Percentiles rank a stretch among this genome's conserved stretches.
Conservation (phyloP, 2,888 invertebrate genomes). For the Pachydiplax longipennis region DNA sequence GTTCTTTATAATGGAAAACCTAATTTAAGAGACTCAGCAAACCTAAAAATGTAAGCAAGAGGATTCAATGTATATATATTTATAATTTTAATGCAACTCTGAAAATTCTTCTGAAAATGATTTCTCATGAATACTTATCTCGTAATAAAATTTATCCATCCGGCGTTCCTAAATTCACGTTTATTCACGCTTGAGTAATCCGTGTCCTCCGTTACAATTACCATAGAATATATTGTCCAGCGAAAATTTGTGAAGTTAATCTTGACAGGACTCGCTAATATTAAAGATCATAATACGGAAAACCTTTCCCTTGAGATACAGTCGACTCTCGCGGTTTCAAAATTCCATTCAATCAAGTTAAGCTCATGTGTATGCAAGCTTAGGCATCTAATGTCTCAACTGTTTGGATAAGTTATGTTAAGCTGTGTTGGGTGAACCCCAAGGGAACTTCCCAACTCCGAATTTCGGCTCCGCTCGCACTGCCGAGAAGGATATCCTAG, state of each 20-base stretch:
- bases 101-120: too few relatives aligned
- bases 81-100: too few relatives aligned
- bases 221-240: too few relatives aligned
- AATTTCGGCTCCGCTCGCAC: not conserved
- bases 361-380: conserved; percentile 20
- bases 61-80: too few relatives aligned
- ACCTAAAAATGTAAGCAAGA: too few relatives aligned
- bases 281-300: not conserved
- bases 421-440: not conserved
- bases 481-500: not conserved
- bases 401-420: conserved; percentile 35
- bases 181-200: too few relatives aligned
- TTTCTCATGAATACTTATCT: too few relatives aligned
- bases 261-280: not conserved
- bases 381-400: conserved; percentile 32
- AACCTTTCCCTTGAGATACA: not conserved
- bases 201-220: too few relatives aligned
- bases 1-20: too few relatives aligned
- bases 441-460: not conserved
- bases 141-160: too few relatives aligned
- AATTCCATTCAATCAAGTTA: conserved; percentile 11
- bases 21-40: too few relatives aligned
- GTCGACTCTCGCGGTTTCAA: not conserved
- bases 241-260: not conserved
- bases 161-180: too few relatives aligned